Conservation (phyloP, 2,797 vertebrate genomes). For the Avahi laniger region DNA sequence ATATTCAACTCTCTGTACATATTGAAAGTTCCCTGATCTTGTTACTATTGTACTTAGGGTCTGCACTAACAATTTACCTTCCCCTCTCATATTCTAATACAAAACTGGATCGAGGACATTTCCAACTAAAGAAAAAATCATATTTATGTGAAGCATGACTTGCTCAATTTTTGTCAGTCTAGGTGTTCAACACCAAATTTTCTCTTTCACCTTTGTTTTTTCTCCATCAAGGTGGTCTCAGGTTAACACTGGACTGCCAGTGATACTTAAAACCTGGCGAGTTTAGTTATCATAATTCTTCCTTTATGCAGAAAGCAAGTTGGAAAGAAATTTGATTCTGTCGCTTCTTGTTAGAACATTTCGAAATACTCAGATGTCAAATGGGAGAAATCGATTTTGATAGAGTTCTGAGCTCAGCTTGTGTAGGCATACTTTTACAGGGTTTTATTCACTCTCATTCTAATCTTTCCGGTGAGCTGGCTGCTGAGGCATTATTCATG, state of each 20-base stretch:
- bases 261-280: background rate
- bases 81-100: background rate
- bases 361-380: conserved; percentile 48
- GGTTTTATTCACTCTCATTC: conserved; percentile 43
- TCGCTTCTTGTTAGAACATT: conserved; percentile 57
- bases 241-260: background rate
- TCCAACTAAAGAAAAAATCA: background rate
- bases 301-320: background rate
- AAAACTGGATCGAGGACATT: background rate
- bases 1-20: background rate
- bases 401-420: conserved; percentile 38
- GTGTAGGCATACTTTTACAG: background rate
- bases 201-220: background rate
- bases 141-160: background rate
- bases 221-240: background rate
- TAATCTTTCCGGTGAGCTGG: conserved; percentile 43
- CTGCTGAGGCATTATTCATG: conserved; percentile 59
- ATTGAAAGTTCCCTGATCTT: background rate
- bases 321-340: conserved; percentile 28
- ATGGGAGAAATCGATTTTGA: conserved; percentile 46
- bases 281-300: background rate
- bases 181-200: background rate
- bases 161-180: background rate
- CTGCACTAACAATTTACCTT: background rate
- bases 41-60: background rate